phyloP scores from a whole-genome alignment of 1,140 invertebrate genomes.

The Bombus haemorrhoidalis region DNA sequence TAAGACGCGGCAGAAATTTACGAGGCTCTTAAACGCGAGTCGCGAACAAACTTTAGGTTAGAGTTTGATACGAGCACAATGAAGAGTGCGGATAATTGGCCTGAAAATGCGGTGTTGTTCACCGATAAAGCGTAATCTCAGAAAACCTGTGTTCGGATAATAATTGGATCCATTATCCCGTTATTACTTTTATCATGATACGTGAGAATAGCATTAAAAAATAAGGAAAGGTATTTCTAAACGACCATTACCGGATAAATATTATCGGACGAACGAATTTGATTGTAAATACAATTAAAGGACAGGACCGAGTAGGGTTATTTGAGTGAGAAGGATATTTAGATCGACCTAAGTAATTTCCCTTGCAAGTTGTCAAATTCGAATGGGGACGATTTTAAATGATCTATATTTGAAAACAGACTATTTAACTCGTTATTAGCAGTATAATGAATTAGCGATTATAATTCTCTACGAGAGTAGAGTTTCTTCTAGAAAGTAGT shows the following conservation, averaged over 20 bases:
- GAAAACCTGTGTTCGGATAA: not conserved
- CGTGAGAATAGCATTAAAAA: not conserved
- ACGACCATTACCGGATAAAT: not conserved
- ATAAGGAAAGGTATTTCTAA: not conserved
- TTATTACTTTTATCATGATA: not conserved
- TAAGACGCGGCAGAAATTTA: constrained; percentile 1
- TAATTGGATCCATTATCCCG: not conserved
- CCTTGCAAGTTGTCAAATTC: not conserved
- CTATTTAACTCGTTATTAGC: not conserved
- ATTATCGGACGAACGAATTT: not conserved
- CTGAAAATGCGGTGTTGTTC: not conserved
- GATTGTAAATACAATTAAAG: not conserved
- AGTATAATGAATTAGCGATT: no score
- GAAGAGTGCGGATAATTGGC: not conserved
- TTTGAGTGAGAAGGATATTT: no score
- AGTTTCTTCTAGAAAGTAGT: no score
- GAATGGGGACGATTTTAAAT: not conserved
- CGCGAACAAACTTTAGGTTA: not conserved
- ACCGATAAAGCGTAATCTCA: constrained; percentile 7
- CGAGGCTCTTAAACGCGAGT: not conserved
- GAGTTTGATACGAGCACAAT: not conserved
- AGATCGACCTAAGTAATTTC: not conserved
- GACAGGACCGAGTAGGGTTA: no score
- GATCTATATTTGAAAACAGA: not conserved
- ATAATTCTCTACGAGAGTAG: no score